phyloP scores from a whole-genome alignment of 2,797 vertebrate species.

The Syngnathus acus region DNA sequence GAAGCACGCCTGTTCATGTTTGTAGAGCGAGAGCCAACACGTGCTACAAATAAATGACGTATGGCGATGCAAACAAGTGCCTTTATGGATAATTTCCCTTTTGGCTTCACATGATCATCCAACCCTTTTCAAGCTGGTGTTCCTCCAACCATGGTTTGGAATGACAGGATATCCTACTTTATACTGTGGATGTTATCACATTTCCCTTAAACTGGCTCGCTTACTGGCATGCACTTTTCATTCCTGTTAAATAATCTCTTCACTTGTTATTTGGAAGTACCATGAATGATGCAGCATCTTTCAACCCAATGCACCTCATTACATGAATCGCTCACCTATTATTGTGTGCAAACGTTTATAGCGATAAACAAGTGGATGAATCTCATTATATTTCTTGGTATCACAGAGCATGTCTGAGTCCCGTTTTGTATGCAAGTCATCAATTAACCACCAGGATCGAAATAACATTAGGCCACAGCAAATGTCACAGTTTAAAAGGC shows the following conservation, averaged over 20 bases:
- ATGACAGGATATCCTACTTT: slow-evolving; percentile 46
- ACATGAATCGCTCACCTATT: background rate
- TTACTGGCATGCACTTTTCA: slow-evolving; percentile 13
- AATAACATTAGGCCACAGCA: background rate
- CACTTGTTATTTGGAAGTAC: background rate
- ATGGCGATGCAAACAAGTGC: too few species aligned
- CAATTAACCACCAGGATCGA: background rate
- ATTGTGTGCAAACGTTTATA: background rate
- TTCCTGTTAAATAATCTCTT: background rate
- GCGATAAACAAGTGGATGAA: background rate
- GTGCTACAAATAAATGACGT: background rate
- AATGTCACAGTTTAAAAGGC: background rate
- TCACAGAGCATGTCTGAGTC: background rate
- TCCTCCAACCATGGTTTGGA: slow-evolving; percentile 15
- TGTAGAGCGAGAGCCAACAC: slow-evolving; percentile 6
- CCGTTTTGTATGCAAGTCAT: background rate
- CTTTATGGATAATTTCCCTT: background rate
- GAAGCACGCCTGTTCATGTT: slow-evolving; percentile 31
- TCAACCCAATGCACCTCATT: background rate
- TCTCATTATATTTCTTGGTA: background rate
- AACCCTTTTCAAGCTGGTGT: slow-evolving; percentile 6
- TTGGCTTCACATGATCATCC: background rate
- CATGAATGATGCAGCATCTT: background rate
- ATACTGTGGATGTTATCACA: slow-evolving; percentile 23
- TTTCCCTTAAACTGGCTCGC: slow-evolving; percentile 20